Percentiles rank a stretch among this genome's conserved stretches.
These are phyloP conservation scores for Prosopocoilus inquinatus DNA, from an alignment of 2,888 invertebrate species.

Conservation along the genomic window DNA sequence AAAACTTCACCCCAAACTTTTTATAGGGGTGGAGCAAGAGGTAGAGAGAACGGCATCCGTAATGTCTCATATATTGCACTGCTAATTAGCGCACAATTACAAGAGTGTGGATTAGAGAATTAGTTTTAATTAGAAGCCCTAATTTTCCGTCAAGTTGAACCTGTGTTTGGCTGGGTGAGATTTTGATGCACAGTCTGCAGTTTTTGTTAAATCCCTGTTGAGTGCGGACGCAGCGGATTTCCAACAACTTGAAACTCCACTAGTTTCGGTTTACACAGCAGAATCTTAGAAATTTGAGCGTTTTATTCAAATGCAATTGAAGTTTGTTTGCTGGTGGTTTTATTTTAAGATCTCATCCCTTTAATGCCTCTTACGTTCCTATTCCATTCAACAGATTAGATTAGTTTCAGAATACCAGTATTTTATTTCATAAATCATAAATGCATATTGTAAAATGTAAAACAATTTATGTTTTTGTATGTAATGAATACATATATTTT, in stretches of 20 bases:
- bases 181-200: constrained; percentile 34
- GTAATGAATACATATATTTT: too few species aligned
- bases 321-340: background rate
- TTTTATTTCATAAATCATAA: too few species aligned
- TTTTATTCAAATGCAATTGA: background rate
- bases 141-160: constrained; percentile 34
- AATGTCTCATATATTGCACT: constrained; percentile 13
- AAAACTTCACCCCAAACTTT: too few species aligned
- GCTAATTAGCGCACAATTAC: constrained; percentile 29
- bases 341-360: too few species aligned
- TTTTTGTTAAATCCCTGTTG: constrained; percentile 31
- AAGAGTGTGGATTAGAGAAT: constrained; percentile 21
- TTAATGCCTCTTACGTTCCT: too few species aligned
- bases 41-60: too few species aligned
- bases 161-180: constrained; percentile 21
- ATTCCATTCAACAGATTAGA: too few species aligned
- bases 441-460: too few species aligned
- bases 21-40: too few species aligned
- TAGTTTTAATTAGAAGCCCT: constrained; percentile 32
- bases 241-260: constrained; percentile 22
- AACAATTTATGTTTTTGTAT: too few species aligned
- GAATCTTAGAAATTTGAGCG: background rate
- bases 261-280: constrained; percentile 1
- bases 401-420: too few species aligned
- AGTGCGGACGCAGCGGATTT: constrained; percentile 32